These are phyloP conservation scores for Pygocentrus nattereri DNA, from an alignment of 2,797 vertebrate genomes.

Conservation along the genomic window DNA sequence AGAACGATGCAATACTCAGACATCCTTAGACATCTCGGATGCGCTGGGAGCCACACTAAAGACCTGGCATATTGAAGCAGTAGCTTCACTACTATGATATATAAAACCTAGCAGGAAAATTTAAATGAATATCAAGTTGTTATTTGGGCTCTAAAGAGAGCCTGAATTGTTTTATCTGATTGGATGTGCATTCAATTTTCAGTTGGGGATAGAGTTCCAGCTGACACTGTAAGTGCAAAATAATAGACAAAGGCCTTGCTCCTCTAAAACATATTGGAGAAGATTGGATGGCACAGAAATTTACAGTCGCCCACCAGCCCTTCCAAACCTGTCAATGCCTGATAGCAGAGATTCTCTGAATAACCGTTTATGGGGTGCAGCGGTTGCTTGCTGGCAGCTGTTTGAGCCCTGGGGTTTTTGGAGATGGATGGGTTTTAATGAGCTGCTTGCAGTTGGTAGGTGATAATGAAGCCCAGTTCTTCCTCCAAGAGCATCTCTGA, in stretches of 20 bases:
- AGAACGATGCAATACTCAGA: constrained; percentile 28
- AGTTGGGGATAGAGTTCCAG: background rate
- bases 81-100: constrained; percentile 30
- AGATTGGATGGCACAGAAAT: constrained; percentile 9
- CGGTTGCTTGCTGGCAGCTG: constrained; percentile 41
- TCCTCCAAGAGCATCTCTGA: constrained; percentile 22
- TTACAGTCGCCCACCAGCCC: constrained; percentile 14
- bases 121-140: constrained; percentile 25
- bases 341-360: constrained; percentile 27
- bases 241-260: background rate
- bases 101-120: constrained; percentile 33
- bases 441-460: constrained; percentile 52
- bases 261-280: constrained; percentile 13
- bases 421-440: constrained; percentile 51
- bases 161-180: constrained; percentile 15
- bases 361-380: constrained; percentile 39
- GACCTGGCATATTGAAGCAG: constrained; percentile 39
- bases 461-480: constrained; percentile 50
- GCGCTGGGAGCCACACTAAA: constrained; percentile 34
- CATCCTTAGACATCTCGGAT: constrained; percentile 21
- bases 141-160: constrained; percentile 25
- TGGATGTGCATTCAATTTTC: constrained; percentile 37
- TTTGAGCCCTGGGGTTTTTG: constrained; percentile 34
- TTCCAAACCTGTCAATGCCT: constrained; percentile 23
- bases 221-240: background rate